phyloP scores from a whole-genome alignment of 1,140 invertebrate genomes.

The Leguminivora glycinivorella region DNA sequence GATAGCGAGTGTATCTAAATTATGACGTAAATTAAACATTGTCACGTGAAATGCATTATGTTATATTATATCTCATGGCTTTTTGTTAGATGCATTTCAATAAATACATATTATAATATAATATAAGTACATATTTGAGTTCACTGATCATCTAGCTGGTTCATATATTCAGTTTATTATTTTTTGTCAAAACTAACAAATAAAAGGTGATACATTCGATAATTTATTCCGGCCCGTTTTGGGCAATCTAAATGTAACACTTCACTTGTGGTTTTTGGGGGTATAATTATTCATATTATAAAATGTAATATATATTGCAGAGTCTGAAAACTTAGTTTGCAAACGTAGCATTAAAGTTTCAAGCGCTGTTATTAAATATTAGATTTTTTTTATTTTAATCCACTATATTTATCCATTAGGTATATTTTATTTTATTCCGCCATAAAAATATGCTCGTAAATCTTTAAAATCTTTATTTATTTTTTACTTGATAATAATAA shows the following conservation, averaged over 20 bases:
- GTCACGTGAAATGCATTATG: slow-evolving; percentile 49
- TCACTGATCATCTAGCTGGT: neutral
- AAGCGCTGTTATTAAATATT: too few relatives aligned
- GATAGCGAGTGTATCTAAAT: slow-evolving; percentile 55
- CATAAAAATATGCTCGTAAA: neutral
- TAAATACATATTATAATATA: too few relatives aligned
- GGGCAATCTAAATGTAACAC: too few relatives aligned
- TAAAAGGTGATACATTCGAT: too few relatives aligned
- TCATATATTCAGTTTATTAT: too few relatives aligned
- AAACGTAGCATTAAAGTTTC: too few relatives aligned
- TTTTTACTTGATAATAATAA: too few relatives aligned
- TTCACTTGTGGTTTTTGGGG: too few relatives aligned
- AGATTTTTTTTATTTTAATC: neutral
- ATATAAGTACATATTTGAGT: neutral
- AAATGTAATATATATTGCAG: neutral
- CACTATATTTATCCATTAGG: too few relatives aligned
- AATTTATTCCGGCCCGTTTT: too few relatives aligned
- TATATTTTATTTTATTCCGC: neutral
- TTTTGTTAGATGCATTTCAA: neutral
- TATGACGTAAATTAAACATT: slow-evolving; percentile 45
- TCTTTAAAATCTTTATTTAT: neutral
- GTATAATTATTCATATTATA: neutral
- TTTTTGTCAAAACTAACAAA: too few relatives aligned
- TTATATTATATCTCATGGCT: slow-evolving; percentile 35
- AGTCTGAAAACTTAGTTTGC: neutral